Conservation (phyloP, 2,113 vertebrate genomes). For the Procavia capensis region DNA sequence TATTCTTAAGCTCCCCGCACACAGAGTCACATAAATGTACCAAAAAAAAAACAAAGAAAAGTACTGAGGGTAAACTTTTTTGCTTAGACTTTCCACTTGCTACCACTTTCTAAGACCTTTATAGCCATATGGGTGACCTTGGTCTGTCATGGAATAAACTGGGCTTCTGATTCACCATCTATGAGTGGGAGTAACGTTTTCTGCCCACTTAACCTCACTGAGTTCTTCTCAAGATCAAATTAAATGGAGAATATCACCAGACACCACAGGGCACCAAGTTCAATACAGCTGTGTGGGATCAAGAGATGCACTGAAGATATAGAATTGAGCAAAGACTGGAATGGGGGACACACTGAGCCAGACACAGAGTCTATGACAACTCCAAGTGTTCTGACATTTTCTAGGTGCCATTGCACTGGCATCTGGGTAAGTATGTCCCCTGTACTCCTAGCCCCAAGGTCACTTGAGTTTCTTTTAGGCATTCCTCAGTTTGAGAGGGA, state of each 20-base stretch:
- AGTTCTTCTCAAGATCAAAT: not conserved
- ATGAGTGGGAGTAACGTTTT: not conserved
- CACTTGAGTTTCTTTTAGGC: not conserved
- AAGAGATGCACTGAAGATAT: not conserved
- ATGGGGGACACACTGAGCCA: not conserved
- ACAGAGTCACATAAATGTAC: not conserved
- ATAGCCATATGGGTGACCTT: not conserved
- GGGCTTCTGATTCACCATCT: not conserved
- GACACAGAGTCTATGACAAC: not conserved
- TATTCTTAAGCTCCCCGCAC: not conserved
- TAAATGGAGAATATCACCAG: not conserved
- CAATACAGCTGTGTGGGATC: not conserved
- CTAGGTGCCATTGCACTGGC: not conserved
- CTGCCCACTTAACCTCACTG: not conserved
- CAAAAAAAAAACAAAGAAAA: not conserved
- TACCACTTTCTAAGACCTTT: not conserved
- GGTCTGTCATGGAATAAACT: not conserved
- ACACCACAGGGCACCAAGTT: not conserved
- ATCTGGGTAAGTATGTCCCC: not conserved
- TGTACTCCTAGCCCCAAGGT: not conserved
- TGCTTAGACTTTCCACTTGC: not conserved
- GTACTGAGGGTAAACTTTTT: not conserved
- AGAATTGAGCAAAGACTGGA: not conserved
- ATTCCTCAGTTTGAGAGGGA: not conserved
- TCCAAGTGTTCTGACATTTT: conserved; percentile 15